Percentiles rank a stretch among this genome's conserved stretches.
Conservation (phyloP, 1,140 invertebrate species). For the Trinorchestia longiramus region DNA sequence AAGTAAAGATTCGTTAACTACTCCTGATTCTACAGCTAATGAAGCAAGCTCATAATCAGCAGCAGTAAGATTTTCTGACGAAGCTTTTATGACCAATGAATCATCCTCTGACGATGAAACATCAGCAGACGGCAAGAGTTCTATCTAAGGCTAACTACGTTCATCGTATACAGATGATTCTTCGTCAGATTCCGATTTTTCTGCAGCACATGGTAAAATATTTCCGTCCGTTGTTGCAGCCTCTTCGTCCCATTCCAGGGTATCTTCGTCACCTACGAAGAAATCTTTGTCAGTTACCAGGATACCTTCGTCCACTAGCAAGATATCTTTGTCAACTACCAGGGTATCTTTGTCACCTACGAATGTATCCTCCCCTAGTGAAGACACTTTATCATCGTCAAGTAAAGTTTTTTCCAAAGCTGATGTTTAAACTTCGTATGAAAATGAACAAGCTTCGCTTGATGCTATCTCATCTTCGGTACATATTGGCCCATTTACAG, state of each 20-base stretch:
- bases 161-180: background rate
- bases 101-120: background rate
- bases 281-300: background rate
- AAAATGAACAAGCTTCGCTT: background rate
- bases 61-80: background rate
- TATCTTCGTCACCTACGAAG: background rate
- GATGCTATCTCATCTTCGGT: background rate
- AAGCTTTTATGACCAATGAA: background rate
- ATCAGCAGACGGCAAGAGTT: background rate
- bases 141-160: background rate
- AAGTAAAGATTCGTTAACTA: background rate
- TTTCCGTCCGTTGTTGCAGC: background rate
- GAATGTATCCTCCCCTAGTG: background rate
- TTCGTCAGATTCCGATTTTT: background rate
- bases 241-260: background rate
- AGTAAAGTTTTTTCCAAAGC: background rate
- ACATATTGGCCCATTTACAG: background rate
- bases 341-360: background rate
- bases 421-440: background rate
- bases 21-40: background rate
- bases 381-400: background rate
- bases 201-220: background rate
- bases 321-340: background rate
- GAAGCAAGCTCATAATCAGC: background rate
- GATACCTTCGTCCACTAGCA: background rate